Base-by-base conservation (phyloP, 1,140 invertebrate genomes). In the Potamilus streckersoni region DNA sequence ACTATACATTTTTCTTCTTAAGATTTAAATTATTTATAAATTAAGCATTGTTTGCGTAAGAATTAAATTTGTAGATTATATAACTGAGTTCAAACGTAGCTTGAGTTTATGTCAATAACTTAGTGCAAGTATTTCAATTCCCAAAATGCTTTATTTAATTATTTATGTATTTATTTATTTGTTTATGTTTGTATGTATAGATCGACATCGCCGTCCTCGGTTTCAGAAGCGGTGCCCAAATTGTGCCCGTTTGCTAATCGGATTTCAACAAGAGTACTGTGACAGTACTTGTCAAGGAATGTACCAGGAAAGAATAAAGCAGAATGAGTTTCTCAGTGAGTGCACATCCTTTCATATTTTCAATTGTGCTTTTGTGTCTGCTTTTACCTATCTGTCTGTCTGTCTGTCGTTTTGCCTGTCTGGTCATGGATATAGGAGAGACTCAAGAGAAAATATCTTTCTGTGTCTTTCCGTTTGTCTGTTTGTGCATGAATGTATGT, bases 321-420 rank as follows among this genome's bases (percentile, higher is more conserved):
- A 49, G n/a, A 70, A 72, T 0, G 74, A 76, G 17, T 71, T 72
- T 72, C 57, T 72, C 63, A 72, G 75, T 77, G 49, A 77, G 75
- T 77, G 49, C 8, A 38, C 6, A 5, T 38, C 38, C 38, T 38
- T 38, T 8, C 38, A 38, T 38, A 38, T 38, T 38, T 38, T 38
- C 6, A 38, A 5, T 38, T 38, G 38, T 38, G 38, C 8, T 0
- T 38, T 38, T 38, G 6, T 38, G 38, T 38, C 38, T 38, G 38
- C 38, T 38, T 38, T 8, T 38, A 6, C 3, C 38, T 38, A 6
- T 38, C 38, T 38, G 38, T 27, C 27, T 27, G 27, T 27, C 27
- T 27, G n/a, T n/a, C n/a, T n/a, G n/a, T n/a, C n/a, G n/a, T 38
- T 38, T 8, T 38, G 38, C 38, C 38, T 38, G 38, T 38, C 38